A percentile compares a stretch with the other conserved stretches of the same genome.
Conservation (phyloP, 2,888 invertebrate species). For the Cheilosia urbana region DNA sequence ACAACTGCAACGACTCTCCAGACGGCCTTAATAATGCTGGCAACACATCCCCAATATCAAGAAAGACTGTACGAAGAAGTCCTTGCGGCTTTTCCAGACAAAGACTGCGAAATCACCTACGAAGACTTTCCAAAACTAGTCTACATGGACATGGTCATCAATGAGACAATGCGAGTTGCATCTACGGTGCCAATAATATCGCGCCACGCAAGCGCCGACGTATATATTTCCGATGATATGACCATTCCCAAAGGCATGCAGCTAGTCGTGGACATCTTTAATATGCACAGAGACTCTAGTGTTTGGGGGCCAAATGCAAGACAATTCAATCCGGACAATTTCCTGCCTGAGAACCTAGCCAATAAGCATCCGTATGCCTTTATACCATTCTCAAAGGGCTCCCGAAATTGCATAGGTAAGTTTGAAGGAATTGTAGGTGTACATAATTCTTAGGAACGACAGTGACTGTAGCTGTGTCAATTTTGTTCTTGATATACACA, state of each 20-base stretch:
- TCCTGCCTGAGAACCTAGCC: slow-evolving; percentile 75
- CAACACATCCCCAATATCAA: slow-evolving; percentile 77
- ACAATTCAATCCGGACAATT: slow-evolving; percentile 77
- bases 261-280: slow-evolving; percentile 74
- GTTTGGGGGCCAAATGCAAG: slow-evolving; percentile 77
- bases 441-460: no score
- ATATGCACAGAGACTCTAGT: slow-evolving; percentile 76
- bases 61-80: slow-evolving; percentile 78
- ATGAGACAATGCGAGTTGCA: slow-evolving; percentile 78
- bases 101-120: slow-evolving; percentile 70
- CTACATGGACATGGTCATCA: slow-evolving; percentile 77
- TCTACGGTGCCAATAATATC: slow-evolving; percentile 77
- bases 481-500: no score
- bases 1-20: slow-evolving; percentile 77
- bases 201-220: slow-evolving; percentile 70
- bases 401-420: slow-evolving; percentile 78
- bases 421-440: not conserved
- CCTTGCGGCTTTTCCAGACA: slow-evolving; percentile 76
- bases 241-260: slow-evolving; percentile 72
- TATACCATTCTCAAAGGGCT: slow-evolving; percentile 79
- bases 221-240: slow-evolving; percentile 64
- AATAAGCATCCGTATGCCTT: slow-evolving; percentile 77
- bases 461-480: no score
- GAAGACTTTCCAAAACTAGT: slow-evolving; percentile 75
- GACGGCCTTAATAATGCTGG: slow-evolving; percentile 78